A percentile compares a stretch with the other conserved stretches of the same genome.
These are phyloP conservation scores for Phorcus lineatus DNA, from an alignment of 2,888 invertebrate genomes.

Conservation along the genomic window DNA sequence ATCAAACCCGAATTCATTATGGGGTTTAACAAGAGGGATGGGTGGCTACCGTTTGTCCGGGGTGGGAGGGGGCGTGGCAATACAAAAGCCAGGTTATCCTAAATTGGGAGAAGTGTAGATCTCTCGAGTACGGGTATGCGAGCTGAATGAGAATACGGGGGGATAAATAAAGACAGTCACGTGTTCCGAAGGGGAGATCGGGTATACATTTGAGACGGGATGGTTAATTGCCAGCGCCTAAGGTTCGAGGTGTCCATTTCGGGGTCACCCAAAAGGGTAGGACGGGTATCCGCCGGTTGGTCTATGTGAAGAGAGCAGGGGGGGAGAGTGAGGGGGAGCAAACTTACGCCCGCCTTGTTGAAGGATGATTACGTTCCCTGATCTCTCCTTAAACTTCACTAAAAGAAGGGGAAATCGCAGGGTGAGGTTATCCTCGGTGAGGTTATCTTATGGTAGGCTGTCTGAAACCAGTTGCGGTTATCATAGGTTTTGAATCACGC, in stretches of 20 bases:
- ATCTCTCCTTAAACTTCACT: background rate
- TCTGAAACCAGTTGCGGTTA: no score
- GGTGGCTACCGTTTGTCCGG: background rate
- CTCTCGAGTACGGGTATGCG: background rate
- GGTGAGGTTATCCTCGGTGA: no score
- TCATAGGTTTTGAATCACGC: no score
- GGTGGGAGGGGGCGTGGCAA: background rate
- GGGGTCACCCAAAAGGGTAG: background rate
- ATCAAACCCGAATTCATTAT: conserved; percentile 12
- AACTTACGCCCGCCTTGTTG: background rate
- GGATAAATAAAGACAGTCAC: background rate
- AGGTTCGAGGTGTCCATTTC: background rate
- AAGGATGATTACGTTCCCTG: background rate
- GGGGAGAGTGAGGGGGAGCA: background rate
- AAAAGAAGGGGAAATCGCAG: no score
- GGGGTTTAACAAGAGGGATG: background rate
- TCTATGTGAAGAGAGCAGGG: background rate
- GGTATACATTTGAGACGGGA: background rate
- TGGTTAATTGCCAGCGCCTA: background rate
- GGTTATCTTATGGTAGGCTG: no score
- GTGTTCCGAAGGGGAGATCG: background rate
- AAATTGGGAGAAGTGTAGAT: background rate
- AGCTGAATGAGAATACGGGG: background rate
- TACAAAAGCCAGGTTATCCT: background rate
- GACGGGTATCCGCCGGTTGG: background rate